These are phyloP conservation scores for Agrenia bidenticulata DNA, from an alignment of 2,888 invertebrate genomes.

Conservation along the genomic window DNA sequence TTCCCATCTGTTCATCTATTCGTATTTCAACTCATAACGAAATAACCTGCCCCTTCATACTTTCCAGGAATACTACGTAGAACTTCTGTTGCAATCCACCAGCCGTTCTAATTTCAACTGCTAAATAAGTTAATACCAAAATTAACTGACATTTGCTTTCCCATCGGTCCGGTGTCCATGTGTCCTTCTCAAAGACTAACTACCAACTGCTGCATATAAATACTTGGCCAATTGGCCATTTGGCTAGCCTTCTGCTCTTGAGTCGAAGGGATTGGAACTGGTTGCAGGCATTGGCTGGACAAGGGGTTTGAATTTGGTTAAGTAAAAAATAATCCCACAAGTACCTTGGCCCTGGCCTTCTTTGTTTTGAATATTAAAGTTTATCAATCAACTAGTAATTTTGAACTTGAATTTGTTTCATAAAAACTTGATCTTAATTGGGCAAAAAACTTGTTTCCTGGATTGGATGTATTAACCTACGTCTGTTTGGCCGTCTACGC, in stretches of 20 bases:
- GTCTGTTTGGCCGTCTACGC: not conserved
- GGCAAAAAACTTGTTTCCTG: slow-evolving; percentile 22
- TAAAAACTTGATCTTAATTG: not conserved
- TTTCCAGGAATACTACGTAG: slow-evolving; percentile 4
- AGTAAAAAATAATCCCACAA: slow-evolving; percentile 3
- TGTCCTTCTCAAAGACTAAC: slow-evolving; percentile 4
- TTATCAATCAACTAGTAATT: slow-evolving; percentile 13
- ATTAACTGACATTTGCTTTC: slow-evolving; percentile 24
- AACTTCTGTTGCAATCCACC: slow-evolving; percentile 1
- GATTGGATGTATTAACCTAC: not conserved
- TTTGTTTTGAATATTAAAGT: not conserved
- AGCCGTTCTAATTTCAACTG: slow-evolving; percentile 19
- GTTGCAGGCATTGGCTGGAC: not conserved
- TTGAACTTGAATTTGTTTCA: slow-evolving; percentile 16
- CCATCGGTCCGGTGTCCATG: slow-evolving; percentile 7
- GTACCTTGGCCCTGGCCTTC: slow-evolving; percentile 19
- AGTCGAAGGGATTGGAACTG: not conserved
- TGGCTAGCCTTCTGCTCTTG: slow-evolving; percentile 8
- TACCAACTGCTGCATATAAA: not conserved
- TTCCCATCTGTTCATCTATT: slow-evolving; percentile 18
- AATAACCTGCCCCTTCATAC: not conserved
- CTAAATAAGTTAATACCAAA: slow-evolving; percentile 21
- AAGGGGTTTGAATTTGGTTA: not conserved
- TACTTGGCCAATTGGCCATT: slow-evolving; percentile 5
- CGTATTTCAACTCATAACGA: not conserved